Evolutionary conservation across 2,113 vertebrate species (phyloP).

Genomic region (Falcunculus frontatus): DNA sequence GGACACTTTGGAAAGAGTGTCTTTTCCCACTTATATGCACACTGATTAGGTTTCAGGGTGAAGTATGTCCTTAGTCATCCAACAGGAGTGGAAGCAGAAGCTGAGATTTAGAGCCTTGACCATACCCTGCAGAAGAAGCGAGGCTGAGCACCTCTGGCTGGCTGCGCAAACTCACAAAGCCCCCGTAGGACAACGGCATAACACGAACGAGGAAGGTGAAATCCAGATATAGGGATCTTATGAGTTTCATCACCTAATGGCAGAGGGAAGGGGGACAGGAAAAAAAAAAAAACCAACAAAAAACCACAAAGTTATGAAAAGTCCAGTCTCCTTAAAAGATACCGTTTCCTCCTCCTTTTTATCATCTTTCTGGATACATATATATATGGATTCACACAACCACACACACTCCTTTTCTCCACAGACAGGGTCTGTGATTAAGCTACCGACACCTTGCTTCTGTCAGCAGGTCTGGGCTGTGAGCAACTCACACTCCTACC

Average conservation of each 20-base stretch:
- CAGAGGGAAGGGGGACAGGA: neutral
- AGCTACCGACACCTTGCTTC: neutral
- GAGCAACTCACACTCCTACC: neutral
- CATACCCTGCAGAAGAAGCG: constrained; percentile 77
- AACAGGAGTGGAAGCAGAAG: neutral
- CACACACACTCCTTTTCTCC: neutral
- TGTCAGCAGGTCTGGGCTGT: neutral
- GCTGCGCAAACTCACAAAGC: constrained; percentile 66
- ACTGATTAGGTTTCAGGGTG: neutral
- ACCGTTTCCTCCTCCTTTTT: neutral
- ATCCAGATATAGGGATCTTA: constrained; percentile 76
- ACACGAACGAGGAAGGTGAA: constrained; percentile 48
- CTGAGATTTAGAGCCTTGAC: neutral
- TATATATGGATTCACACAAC: neutral
- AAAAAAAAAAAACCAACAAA: neutral
- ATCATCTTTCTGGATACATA: neutral
- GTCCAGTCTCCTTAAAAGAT: neutral
- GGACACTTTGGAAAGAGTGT: neutral
- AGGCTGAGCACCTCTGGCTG: constrained; percentile 25
- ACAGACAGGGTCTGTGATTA: neutral
- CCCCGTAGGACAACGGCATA: constrained; percentile 61
- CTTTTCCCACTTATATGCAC: neutral
- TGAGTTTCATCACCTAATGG: constrained; percentile 74
- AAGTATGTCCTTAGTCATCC: neutral
- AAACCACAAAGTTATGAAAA: neutral